Conservation (phyloP, 2,888 invertebrate species). For the Plemyria rubiginata region DNA sequence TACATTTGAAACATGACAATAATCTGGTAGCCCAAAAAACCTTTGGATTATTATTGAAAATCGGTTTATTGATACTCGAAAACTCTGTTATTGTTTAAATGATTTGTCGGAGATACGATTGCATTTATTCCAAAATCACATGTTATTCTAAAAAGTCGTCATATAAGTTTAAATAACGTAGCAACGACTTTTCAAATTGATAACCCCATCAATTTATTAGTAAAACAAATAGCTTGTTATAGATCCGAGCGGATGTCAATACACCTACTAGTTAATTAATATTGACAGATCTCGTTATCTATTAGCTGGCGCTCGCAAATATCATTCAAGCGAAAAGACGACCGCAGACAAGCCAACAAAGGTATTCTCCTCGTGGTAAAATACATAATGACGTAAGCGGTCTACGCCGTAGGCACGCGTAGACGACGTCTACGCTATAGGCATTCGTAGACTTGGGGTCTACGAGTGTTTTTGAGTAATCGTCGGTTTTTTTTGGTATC, state of each 20-base stretch:
- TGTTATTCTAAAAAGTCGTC: no score
- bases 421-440: constrained; percentile 4
- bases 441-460: neutral
- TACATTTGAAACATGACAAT: no score
- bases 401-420: constrained; percentile 19
- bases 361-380: neutral
- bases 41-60: no score
- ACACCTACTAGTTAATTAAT: constrained; percentile 24
- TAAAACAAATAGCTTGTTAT: constrained; percentile 7
- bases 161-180: no score
- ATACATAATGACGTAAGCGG: constrained; percentile 1
- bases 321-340: constrained; percentile 36
- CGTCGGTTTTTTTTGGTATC: no score
- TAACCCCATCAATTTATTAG: neutral
- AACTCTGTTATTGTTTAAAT: no score
- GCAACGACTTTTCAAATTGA: neutral
- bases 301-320: constrained; percentile 19
- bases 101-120: no score
- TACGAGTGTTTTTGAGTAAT: neutral
- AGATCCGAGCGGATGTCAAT: constrained; percentile 1
- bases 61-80: no score
- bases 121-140: no score
- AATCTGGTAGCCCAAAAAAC: no score
- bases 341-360: constrained; percentile 19
- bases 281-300: constrained; percentile 31